Evolutionary conservation across 2,888 invertebrate genomes (phyloP), one percentile per base, ranked within the genome.

Genomic region (Selenia dentaria): DNA sequence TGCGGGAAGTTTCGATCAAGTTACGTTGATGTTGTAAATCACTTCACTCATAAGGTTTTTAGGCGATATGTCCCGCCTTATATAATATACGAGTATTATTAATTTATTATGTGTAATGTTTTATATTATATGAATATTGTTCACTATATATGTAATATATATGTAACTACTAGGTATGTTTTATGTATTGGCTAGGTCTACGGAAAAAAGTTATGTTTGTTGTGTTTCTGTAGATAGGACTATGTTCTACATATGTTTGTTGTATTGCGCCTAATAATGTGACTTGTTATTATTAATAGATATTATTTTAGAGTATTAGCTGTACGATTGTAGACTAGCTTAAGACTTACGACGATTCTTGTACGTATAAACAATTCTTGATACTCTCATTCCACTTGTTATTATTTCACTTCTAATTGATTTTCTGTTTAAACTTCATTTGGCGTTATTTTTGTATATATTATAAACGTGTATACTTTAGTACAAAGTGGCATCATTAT

Each of bases 401-500:
- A 83, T 78, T 71, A 67, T 83, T 81, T 83, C 87, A 87, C 88
- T 78, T 71, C 46, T 29, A 53, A 55, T 67, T 11, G 64, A 45
- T 50, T 45, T 62, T 69, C 70, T 62, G 53, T 67, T 67, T 69
- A 52, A 57, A 9, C 34, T 64, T 66, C 59, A 57, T 68, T 65
- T 70, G 63, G 58, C 64, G 64, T 73, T 68, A 57, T 62, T 59
- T 67, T 67, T 62, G 59, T 78, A 70, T 76, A 29, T 68, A 64
- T 78, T n/a, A n/a, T n/a, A n/a, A n/a, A n/a, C n/a, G n/a, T n/a
- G n/a, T n/a, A n/a, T n/a, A 75, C 73, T 64, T 70, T 75, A 86
- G 89, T 89, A 90, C 89, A 90, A 90, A 89, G 70, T 71, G 78
- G 75, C 72, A 66, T 79, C 77, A 76, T 79, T 68, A 64, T 65